Evolutionary conservation across 2,888 invertebrate species (phyloP), one percentile per base, ranked within the genome.

Genomic region (Pantelozetes paolii): DNA sequence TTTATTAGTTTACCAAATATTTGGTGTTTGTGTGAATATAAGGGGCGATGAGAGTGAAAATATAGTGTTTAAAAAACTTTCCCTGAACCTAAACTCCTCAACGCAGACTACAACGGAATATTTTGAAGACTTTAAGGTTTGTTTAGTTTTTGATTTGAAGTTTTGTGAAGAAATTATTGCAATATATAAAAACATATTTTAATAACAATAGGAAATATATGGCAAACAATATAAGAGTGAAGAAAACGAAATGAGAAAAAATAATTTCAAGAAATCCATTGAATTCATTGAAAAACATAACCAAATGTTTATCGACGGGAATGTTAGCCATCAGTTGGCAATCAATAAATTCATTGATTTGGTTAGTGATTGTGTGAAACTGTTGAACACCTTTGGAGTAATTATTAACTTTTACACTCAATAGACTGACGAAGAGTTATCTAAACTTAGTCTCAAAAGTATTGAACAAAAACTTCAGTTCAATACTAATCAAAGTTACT

Each of bases 281-380:
- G 20, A 50, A 50, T 50, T n/a, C 20, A 50, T 50, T 50, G 50
- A n/a, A 50, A 20, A 50, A 50, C 50, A 50, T 15, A 50, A 50
- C 20, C 18, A 50, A 50, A 3, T 50, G 50, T 50, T 50, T 50
- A 15, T 3, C 20, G 20, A 15, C 3, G 50, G 50, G 20, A 50
- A 20, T 50, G 50, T 50, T 20, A 50, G 20, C 18, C 50, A 50
- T 50, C 50, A 50, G 20, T 50, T 50, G 20, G 50, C n/a, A 3
- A 50, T 50, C 50, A 50, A 50, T 20, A 18, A 20, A 2, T 50
- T 50, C 20, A 6, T 50, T 18, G 20, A n/a, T 5, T n/a, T 18
- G 50, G 50, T 50, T 1, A 50, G 50, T 2, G 2, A 50, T n/a
- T 50, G 50, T 36, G 6, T 8, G 6, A 36, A 36, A 8, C 5